These are phyloP conservation scores for Lepeophtheirus nordmannii DNA, from an alignment of 2,888 invertebrate species.

Conservation along the genomic window DNA sequence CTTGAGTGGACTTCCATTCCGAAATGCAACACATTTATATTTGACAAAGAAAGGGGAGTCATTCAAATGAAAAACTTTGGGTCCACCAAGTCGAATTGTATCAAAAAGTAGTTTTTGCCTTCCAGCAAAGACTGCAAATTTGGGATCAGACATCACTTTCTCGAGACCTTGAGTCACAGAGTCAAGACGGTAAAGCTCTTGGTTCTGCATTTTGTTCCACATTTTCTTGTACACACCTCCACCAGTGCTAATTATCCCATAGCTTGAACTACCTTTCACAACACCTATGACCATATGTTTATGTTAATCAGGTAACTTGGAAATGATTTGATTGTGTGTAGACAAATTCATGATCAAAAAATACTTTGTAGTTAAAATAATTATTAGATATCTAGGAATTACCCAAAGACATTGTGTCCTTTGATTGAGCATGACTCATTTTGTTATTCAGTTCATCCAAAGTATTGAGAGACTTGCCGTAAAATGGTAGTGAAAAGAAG, in stretches of 20 bases:
- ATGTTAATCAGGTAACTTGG: no score
- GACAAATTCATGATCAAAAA: no score
- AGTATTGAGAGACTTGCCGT: background rate
- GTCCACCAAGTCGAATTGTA: constrained; percentile 4
- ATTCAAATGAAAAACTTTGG: background rate
- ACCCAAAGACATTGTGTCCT: background rate
- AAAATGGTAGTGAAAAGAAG: constrained; percentile 3
- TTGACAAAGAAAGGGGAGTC: background rate
- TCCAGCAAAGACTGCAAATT: constrained; percentile 9
- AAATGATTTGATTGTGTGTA: no score
- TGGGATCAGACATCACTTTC: background rate
- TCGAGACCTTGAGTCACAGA: background rate
- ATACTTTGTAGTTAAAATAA: no score
- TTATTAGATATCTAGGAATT: background rate
- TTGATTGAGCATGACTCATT: background rate
- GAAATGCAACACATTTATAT: constrained; percentile 5
- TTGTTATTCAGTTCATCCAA: background rate
- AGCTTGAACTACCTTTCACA: background rate
- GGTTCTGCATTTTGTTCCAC: constrained; percentile 9
- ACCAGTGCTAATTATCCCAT: constrained; percentile 16
- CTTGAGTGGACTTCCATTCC: constrained; percentile 4
- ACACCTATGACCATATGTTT: no score
- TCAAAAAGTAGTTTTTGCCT: constrained; percentile 14
- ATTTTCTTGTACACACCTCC: constrained; percentile 4
- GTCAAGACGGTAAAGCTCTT: background rate